Percentiles rank a stretch among this genome's conserved stretches.
Conservation (phyloP, 2,113 vertebrate species). For the Stegostoma tigrinum region DNA sequence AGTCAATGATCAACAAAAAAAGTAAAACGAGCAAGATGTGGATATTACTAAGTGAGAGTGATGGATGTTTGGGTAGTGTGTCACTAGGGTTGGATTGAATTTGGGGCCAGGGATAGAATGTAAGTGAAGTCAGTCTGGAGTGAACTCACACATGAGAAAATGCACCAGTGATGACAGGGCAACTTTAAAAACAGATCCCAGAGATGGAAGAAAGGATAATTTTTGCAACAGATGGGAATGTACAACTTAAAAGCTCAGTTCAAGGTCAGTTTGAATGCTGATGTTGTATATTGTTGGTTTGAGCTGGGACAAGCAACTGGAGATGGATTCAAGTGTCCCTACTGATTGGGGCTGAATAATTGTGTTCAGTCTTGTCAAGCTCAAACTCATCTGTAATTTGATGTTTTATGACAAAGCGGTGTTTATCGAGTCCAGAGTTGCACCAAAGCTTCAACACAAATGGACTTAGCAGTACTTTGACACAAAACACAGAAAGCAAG, state of each 20-base stretch:
- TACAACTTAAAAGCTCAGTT: background rate
- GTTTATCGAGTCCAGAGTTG: background rate
- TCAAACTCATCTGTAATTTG: background rate
- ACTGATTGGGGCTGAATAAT: background rate
- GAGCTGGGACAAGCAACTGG: background rate
- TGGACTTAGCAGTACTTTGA: background rate
- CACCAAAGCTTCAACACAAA: background rate
- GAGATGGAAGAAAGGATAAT: background rate
- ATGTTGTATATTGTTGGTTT: background rate
- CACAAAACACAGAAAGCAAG: too few relatives aligned
- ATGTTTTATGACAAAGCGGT: background rate
- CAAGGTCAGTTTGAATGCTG: background rate
- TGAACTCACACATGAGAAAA: background rate
- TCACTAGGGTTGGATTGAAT: background rate
- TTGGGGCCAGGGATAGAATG: background rate
- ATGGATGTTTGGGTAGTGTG: background rate
- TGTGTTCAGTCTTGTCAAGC: background rate
- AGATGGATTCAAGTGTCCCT: background rate
- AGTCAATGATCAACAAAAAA: background rate
- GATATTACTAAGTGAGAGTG: background rate
- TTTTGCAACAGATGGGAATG: background rate
- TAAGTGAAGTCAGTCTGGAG: background rate
- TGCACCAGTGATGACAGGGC: background rate
- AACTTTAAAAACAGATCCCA: background rate
- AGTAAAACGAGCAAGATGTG: background rate